These are phyloP conservation scores for Phaethornis superciliosus DNA, from an alignment of 2,113 vertebrate genomes.

Conservation along the genomic window DNA sequence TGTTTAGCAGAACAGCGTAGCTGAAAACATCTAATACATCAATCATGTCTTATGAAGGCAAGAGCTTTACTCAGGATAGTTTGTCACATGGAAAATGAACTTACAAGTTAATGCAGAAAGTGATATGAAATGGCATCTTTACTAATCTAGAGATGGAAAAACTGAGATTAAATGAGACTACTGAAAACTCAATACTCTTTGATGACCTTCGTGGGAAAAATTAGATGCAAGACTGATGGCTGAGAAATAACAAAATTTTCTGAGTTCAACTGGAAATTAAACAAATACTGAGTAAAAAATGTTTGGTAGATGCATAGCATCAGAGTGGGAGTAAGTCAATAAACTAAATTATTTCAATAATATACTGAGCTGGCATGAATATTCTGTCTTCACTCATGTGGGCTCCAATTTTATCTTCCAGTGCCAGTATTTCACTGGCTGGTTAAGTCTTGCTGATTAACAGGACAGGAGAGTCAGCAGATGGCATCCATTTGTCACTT, in stretches of 20 bases:
- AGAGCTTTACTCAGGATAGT: background rate
- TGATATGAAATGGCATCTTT: background rate
- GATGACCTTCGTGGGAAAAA: background rate
- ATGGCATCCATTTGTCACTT: background rate
- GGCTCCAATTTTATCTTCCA: background rate
- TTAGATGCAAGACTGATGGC: background rate
- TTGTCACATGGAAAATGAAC: background rate
- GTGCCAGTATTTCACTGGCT: background rate
- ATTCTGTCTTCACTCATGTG: background rate
- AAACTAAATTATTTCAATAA: background rate
- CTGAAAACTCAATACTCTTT: background rate
- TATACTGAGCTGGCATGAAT: background rate
- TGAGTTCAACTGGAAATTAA: background rate
- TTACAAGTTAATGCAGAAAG: background rate
- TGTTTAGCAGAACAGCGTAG: background rate
- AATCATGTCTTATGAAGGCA: rapidly evolving
- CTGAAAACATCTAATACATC: background rate
- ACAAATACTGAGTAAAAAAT: background rate
- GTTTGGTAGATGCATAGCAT: background rate
- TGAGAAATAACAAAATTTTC: background rate
- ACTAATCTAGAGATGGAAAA: background rate
- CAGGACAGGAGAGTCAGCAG: background rate
- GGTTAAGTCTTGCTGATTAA: background rate
- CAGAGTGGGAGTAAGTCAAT: background rate
- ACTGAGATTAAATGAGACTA: background rate